Base-by-base conservation (phyloP, 1,140 invertebrate species). In the Stegodyphus dumicola region DNA sequence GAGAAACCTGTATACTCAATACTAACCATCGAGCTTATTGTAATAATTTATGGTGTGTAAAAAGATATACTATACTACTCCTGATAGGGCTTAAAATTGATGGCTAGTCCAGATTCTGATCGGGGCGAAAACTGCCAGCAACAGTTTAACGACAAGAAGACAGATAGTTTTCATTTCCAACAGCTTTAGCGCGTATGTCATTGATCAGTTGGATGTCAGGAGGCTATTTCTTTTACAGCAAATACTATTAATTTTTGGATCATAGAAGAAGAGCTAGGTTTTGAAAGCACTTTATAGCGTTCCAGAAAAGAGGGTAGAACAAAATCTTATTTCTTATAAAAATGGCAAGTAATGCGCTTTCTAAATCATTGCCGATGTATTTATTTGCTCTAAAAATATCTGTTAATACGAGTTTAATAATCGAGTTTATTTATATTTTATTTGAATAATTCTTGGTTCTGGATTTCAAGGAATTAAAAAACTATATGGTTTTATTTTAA, bases 101-200 rank as follows among this genome's bases (percentile, higher is more conserved):
- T 81, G 79, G 60, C 79, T 74, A 52, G 79, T 81, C 60, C 70
- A 15, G 79, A 81, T 81, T 81, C 74, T 81, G 70, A 81, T 81
- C 79, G 70, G 79, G 54, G 70, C 18, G 17, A 49, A 74, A n/a
- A 65, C 70, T 74, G 70, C 49, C 69, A 81, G 79, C 69, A 81
- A 81, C 79, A 81, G 79, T 81, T 81, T 81, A 81, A 74, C 69
- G 79, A 81, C 79, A 74, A 64, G 70, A 81, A 81, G 79, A 81
- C 70, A 56, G 70, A 81, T 81, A 74, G 79, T 81, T 64, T 70
- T 74, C 79, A 81, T 81, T 81, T 81, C 79, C 79, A 81, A 65
- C 33, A 81, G 70, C 79, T 81, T 81, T 81, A 81, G 67, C 69
- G 51, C 79, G 56, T 74, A 65, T 81, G 79, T 81, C 79, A 81